Percentiles rank a stretch among this genome's conserved stretches.
Evolutionary conservation across 2,888 invertebrate species (phyloP).

Genomic region (Hypolimnas misippus): DNA sequence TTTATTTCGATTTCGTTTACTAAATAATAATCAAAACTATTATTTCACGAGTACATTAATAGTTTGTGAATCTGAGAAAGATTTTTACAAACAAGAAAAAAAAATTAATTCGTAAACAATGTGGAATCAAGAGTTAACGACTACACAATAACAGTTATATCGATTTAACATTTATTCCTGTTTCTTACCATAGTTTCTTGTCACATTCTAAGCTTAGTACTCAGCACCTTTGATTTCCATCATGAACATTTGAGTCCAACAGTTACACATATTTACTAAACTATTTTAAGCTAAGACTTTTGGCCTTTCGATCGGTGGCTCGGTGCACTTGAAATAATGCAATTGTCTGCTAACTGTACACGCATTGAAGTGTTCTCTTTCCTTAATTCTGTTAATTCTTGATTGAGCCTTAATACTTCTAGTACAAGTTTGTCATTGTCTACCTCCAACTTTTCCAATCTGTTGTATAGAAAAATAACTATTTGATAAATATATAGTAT

Average conservation of each 20-base stretch:
- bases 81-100: too few species aligned
- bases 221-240: slow-evolving; percentile 47
- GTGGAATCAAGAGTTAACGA: slow-evolving; percentile 7
- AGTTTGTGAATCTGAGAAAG: too few species aligned
- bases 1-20: not conserved
- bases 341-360: slow-evolving; percentile 87
- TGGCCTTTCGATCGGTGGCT: slow-evolving; percentile 64
- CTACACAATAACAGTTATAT: slow-evolving; percentile 15
- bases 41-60: too few species aligned
- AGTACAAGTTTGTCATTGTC: slow-evolving; percentile 89
- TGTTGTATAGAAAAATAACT: too few species aligned
- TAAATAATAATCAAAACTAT: not conserved
- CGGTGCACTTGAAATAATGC: slow-evolving; percentile 68
- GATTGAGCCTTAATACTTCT: slow-evolving; percentile 88
- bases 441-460: slow-evolving; percentile 73
- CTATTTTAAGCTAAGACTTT: slow-evolving; percentile 63
- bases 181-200: slow-evolving; percentile 24
- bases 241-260: slow-evolving; percentile 40
- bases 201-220: slow-evolving; percentile 35
- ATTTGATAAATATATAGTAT: too few species aligned
- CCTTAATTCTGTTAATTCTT: slow-evolving; percentile 88
- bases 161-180: slow-evolving; percentile 22
- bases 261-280: slow-evolving; percentile 43
- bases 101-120: not conserved
- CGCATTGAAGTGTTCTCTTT: slow-evolving; percentile 89